phyloP scores from a whole-genome alignment of 1,140 invertebrate genomes.

The Muscidifurax raptorellus region DNA sequence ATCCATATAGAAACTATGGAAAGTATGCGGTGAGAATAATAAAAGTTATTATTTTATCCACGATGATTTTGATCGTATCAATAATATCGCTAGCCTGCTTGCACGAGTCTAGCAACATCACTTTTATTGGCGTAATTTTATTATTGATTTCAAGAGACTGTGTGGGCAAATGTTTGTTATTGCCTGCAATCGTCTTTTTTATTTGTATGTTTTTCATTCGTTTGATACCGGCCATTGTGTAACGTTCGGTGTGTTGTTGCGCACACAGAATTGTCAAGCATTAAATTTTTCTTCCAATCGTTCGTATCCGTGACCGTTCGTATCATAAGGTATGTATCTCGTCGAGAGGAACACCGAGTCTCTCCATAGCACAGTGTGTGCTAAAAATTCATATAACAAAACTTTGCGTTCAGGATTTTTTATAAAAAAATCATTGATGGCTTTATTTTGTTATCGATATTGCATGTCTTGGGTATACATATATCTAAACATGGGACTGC shows the following conservation, averaged over 20 bases:
- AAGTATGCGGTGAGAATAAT: too few relatives aligned
- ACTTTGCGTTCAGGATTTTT: too few relatives aligned
- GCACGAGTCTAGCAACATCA: neutral
- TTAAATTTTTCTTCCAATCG: neutral
- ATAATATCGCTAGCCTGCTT: neutral
- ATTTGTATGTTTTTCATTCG: neutral
- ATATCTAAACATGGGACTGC: too few relatives aligned
- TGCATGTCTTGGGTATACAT: too few relatives aligned
- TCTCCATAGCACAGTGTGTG: neutral
- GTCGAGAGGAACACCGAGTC: neutral
- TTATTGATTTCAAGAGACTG: neutral
- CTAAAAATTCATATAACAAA: neutral
- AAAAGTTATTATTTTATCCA: too few relatives aligned
- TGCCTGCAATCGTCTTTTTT: slow-evolving; percentile 3
- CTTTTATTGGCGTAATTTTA: neutral
- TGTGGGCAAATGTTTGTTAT: neutral
- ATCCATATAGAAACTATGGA: too few relatives aligned
- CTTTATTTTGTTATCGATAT: too few relatives aligned
- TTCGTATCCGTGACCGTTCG: neutral
- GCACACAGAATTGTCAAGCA: neutral
- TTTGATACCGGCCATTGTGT: neutral
- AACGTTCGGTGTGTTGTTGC: neutral
- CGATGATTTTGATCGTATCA: too few relatives aligned
- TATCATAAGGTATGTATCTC: neutral
- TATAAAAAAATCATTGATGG: too few relatives aligned